Percentiles rank a stretch among this genome's conserved stretches.
Evolutionary conservation across 2,797 vertebrate genomes (phyloP).

Genomic region (Simalia tracyae): DNA sequence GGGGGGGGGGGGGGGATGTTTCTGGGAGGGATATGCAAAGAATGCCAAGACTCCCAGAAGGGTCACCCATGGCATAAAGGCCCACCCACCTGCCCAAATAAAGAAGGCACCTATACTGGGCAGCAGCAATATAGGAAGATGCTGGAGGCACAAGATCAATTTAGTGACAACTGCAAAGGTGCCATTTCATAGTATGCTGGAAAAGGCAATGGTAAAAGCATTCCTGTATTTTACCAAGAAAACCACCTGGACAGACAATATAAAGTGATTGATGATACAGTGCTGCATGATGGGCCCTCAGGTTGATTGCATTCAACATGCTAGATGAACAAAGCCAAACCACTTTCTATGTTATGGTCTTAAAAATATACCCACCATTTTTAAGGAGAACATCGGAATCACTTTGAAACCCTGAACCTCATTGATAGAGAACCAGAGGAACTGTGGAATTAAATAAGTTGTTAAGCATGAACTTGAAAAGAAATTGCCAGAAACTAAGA

Average conservation of each 20-base stretch:
- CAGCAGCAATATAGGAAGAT: not conserved
- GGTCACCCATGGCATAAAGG: not conserved
- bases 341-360: not conserved
- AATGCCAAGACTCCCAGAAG: not conserved
- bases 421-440: not conserved
- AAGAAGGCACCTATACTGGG: not conserved
- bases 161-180: not conserved
- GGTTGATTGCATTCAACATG: not conserved
- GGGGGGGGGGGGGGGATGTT: not conserved
- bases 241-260: not conserved
- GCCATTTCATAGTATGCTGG: not conserved
- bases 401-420: not conserved
- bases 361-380: not conserved
- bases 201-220: not conserved
- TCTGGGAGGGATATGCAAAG: not conserved
- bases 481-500: not conserved
- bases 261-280: not conserved
- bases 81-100: not conserved
- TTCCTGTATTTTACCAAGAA: not conserved
- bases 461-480: not conserved
- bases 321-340: not conserved
- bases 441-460: not conserved
- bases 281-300: not conserved
- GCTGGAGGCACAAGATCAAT: not conserved
- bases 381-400: not conserved